Conservation (phyloP, 1,140 invertebrate species). For the Lineus longissimus region DNA sequence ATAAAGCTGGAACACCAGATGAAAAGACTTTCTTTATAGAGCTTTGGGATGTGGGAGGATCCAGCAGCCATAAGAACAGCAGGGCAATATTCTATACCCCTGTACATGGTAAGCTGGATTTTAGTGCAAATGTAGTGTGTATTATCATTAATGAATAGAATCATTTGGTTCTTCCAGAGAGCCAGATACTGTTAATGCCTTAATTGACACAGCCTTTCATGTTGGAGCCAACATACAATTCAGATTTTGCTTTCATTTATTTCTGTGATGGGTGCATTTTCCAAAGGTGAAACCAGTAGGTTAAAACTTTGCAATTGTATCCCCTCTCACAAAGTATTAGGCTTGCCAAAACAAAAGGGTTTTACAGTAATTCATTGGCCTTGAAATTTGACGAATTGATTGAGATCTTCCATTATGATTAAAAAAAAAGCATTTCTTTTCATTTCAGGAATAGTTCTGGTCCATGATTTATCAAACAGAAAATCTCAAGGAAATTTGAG, state of each 20-base stretch:
- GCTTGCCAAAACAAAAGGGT: too few relatives aligned
- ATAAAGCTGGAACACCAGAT: conserved; percentile 85
- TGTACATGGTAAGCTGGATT: conserved; percentile 70
- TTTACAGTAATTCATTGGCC: not conserved
- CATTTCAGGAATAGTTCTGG: conserved; percentile 78
- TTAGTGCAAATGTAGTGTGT: conserved; percentile 4
- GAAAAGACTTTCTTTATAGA: conserved; percentile 92
- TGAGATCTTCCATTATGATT: not conserved
- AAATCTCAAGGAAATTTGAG: conserved; percentile 91
- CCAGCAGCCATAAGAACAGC: conserved; percentile 84
- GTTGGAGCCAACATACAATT: too few relatives aligned
- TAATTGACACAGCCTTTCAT: not conserved
- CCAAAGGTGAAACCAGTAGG: too few relatives aligned
- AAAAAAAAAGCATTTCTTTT: not conserved
- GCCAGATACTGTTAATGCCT: too few relatives aligned
- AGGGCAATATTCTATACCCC: conserved; percentile 88
- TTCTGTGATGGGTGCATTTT: too few relatives aligned
- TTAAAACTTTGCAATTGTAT: too few relatives aligned
- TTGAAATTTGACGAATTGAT: not conserved
- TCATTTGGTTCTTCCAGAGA: too few relatives aligned
- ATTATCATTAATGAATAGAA: too few relatives aligned
- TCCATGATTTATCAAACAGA: conserved; percentile 93
- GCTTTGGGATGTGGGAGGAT: conserved; percentile 94
- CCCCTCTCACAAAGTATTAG: too few relatives aligned
- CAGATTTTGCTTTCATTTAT: too few relatives aligned